These are phyloP conservation scores for Cryptocheilus praepositus DNA, from an alignment of 2,888 invertebrate genomes.

Conservation along the genomic window DNA sequence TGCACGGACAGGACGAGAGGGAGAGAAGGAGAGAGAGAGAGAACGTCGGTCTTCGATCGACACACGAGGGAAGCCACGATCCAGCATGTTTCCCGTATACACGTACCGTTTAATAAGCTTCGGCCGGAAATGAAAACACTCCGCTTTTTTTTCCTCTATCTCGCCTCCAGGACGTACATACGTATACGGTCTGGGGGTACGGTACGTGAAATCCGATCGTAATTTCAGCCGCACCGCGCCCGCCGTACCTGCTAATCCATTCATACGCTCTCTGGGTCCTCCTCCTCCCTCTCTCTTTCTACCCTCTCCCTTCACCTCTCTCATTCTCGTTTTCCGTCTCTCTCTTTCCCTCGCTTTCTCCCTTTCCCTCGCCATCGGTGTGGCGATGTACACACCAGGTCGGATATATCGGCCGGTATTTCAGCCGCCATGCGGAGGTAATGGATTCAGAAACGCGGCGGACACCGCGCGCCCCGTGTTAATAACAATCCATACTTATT, in stretches of 20 bases:
- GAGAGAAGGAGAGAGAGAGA: slow-evolving; percentile 8
- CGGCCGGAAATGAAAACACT: slow-evolving; percentile 51
- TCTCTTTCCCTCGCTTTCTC: slow-evolving; percentile 34
- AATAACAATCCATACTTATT: slow-evolving; percentile 76
- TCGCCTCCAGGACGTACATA: slow-evolving; percentile 36
- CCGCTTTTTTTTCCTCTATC: slow-evolving; percentile 38
- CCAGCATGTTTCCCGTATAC: slow-evolving; percentile 33
- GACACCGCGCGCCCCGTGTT: slow-evolving; percentile 75
- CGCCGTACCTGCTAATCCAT: slow-evolving; percentile 72
- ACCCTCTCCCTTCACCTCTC: slow-evolving; percentile 28
- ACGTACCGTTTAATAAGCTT: slow-evolving; percentile 49
- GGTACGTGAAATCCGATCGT: slow-evolving; percentile 71
- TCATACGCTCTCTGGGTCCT: slow-evolving; percentile 65
- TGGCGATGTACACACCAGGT: slow-evolving; percentile 70
- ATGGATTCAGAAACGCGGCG: slow-evolving; percentile 75
- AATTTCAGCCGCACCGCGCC: slow-evolving; percentile 69
- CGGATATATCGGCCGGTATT: slow-evolving; percentile 75
- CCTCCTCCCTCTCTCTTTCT: slow-evolving; percentile 28
- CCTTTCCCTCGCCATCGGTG: slow-evolving; percentile 53
- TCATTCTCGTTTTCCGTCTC: slow-evolving; percentile 24
- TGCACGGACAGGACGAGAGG: background rate
- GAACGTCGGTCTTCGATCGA: slow-evolving; percentile 38
- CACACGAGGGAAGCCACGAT: slow-evolving; percentile 35
- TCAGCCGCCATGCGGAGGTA: slow-evolving; percentile 75
- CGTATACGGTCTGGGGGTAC: slow-evolving; percentile 41